Percentiles rank a stretch among this genome's conserved stretches.
Conservation (phyloP, 1,140 invertebrate species). For the Papilio polyxenes region DNA sequence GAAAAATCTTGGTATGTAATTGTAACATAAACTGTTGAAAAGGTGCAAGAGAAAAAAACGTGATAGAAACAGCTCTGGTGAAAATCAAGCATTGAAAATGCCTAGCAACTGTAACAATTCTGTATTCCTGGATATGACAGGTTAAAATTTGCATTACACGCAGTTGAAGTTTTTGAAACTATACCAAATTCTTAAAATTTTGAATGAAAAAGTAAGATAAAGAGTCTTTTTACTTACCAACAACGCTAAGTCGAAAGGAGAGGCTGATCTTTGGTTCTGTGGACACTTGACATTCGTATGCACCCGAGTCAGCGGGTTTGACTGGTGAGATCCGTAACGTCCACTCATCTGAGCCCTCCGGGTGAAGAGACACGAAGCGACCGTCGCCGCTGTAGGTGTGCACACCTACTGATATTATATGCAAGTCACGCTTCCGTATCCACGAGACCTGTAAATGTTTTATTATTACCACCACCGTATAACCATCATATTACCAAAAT, state of each 20-base stretch:
- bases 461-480: neutral
- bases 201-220: too few species aligned
- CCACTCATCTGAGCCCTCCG: slow-evolving; percentile 93
- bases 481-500: too few species aligned
- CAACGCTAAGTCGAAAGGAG: slow-evolving; percentile 89
- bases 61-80: neutral
- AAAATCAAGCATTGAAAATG: neutral
- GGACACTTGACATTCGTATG: slow-evolving; percentile 93
- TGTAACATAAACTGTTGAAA: neutral
- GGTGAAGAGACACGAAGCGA: slow-evolving; percentile 89
- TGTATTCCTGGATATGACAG: neutral
- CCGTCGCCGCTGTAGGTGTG: slow-evolving; percentile 89
- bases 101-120: neutral
- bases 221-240: slow-evolving; percentile 84
- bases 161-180: neutral
- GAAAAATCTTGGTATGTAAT: neutral
- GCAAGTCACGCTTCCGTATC: slow-evolving; percentile 87
- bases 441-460: slow-evolving; percentile 84
- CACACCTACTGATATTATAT: slow-evolving; percentile 88
- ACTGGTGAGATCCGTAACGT: slow-evolving; percentile 90
- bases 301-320: slow-evolving; percentile 87
- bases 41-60: neutral
- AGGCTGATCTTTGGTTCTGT: slow-evolving; percentile 92
- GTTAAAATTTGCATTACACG: neutral
- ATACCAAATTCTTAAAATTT: too few species aligned